These are phyloP conservation scores for Crocodylus rhombifer DNA, from an alignment of 2,797 vertebrate species.

Conservation along the genomic window DNA sequence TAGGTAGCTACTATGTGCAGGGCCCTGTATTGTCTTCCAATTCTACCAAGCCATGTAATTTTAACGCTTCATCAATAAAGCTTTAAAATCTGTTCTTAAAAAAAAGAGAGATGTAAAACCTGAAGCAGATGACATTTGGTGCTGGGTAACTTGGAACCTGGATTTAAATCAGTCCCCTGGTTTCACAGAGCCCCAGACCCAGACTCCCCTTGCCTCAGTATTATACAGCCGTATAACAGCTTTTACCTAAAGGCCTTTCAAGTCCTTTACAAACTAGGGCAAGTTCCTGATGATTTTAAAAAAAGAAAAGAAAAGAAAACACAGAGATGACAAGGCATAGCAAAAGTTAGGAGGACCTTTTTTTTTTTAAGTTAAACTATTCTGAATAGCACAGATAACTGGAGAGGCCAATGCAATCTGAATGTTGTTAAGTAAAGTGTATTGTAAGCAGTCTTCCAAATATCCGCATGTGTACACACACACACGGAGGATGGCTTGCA, in stretches of 20 bases:
- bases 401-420: neutral
- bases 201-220: neutral
- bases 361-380: slow-evolving; percentile 7
- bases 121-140: neutral
- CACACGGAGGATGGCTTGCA: neutral
- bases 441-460: slow-evolving; percentile 30
- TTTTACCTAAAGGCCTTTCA: too few relatives aligned
- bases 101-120: neutral
- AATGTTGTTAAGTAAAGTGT: slow-evolving; percentile 43
- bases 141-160: neutral
- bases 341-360: neutral
- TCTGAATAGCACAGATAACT: slow-evolving; percentile 26
- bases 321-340: fast-evolving
- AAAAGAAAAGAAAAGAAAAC: neutral
- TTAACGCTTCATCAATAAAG: too few relatives aligned
- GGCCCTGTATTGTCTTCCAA: too few relatives aligned
- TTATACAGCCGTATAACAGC: neutral
- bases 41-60: too few relatives aligned
- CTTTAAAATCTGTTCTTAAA: neutral
- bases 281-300: neutral
- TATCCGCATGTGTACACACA: neutral
- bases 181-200: neutral
- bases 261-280: too few relatives aligned
- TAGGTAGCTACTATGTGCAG: too few relatives aligned
- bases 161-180: neutral